Evolutionary conservation across 2,888 invertebrate species (phyloP).

Genomic region (Linnaemya vulpina): DNA sequence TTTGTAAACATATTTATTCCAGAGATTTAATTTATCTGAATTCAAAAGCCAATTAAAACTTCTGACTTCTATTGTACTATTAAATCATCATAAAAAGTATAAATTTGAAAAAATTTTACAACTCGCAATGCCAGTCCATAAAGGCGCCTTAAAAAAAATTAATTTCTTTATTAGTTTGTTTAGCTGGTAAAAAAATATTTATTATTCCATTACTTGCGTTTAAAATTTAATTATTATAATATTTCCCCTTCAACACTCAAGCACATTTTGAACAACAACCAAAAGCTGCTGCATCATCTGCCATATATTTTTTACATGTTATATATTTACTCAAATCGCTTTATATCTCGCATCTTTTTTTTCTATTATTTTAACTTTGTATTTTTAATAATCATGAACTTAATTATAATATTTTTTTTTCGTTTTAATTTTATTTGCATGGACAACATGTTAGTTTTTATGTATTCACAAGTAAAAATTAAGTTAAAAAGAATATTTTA

Average conservation of each 20-base stretch:
- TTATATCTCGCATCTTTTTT: slow-evolving; percentile 33
- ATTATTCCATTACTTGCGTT: slow-evolving; percentile 51
- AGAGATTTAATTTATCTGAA: no score
- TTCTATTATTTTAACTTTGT: slow-evolving; percentile 38
- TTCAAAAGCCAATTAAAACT: background rate
- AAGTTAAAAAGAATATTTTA: background rate
- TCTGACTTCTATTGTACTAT: background rate
- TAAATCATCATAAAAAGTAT: background rate
- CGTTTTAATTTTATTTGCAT: slow-evolving; percentile 17
- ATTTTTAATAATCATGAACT: slow-evolving; percentile 64
- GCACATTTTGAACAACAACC: slow-evolving; percentile 9
- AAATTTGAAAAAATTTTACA: background rate
- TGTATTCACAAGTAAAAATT: slow-evolving; percentile 37
- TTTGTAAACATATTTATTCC: no score
- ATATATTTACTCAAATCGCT: slow-evolving; percentile 27
- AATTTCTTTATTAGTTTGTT: slow-evolving; percentile 37
- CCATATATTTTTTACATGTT: slow-evolving; percentile 9
- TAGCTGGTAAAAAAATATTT: slow-evolving; percentile 28
- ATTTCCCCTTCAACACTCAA: slow-evolving; percentile 4
- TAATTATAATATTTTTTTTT: slow-evolving; percentile 55
- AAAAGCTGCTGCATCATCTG: background rate
- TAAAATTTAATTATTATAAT: slow-evolving; percentile 50
- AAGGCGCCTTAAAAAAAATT: slow-evolving; percentile 41
- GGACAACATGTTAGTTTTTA: slow-evolving; percentile 37
- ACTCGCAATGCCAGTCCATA: background rate